Percentiles rank a stretch among this genome's conserved stretches.
Conservation (phyloP, 2,797 vertebrate genomes). For the Sus cebifrons region DNA sequence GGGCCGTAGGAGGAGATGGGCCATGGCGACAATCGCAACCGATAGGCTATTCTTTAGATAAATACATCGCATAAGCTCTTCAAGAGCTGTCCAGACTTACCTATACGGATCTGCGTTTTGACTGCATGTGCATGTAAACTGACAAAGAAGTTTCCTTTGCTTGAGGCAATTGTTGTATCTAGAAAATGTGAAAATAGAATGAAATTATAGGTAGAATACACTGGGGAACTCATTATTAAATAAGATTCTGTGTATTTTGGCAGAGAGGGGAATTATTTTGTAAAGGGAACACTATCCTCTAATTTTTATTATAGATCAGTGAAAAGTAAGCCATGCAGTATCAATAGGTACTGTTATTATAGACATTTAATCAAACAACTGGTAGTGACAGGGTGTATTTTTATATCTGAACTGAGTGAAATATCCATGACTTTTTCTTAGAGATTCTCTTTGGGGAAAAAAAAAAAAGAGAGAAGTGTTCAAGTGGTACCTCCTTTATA, state of each 20-base stretch:
- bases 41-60: neutral
- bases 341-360: neutral
- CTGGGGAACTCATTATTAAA: constrained; percentile 72
- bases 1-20: neutral
- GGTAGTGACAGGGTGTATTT: neutral
- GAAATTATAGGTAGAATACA: constrained; percentile 69
- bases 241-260: constrained; percentile 27
- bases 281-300: constrained; percentile 18
- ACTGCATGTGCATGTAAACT: neutral
- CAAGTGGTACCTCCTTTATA: constrained; percentile 44
- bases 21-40: neutral
- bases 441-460: constrained; percentile 14
- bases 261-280: constrained; percentile 42
- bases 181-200: constrained; percentile 70
- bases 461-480: neutral
- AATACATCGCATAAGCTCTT: neutral
- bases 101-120: neutral
- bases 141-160: constrained; percentile 49
- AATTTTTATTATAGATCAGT: constrained; percentile 34
- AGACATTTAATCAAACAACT: constrained; percentile 6
- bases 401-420: neutral
- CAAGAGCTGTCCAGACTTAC: neutral
- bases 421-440: neutral
- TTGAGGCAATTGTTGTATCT: constrained; percentile 70
- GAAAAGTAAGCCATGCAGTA: neutral